These are phyloP conservation scores for Lasiommata megera DNA, from an alignment of 2,888 invertebrate genomes.

Conservation along the genomic window DNA sequence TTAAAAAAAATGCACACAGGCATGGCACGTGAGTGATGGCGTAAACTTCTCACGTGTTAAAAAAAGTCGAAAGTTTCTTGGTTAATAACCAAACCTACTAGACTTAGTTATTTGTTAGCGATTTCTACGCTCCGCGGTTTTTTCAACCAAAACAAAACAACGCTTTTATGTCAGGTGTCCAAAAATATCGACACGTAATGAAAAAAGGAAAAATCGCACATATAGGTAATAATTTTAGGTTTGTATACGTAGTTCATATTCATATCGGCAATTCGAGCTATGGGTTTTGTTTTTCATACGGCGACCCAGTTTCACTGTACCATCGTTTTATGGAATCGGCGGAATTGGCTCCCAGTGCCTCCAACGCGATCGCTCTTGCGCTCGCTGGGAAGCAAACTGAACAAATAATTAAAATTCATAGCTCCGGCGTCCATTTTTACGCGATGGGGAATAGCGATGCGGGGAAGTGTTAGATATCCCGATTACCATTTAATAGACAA, in stretches of 20 bases:
- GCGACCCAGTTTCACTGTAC: slow-evolving; percentile 20
- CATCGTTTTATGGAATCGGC: slow-evolving; percentile 27
- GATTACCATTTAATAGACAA: no score
- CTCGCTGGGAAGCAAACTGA: neutral
- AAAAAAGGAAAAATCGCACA: neutral
- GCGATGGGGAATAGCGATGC: neutral
- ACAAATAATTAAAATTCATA: neutral
- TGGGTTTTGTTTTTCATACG: slow-evolving; percentile 27
- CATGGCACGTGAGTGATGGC: no score
- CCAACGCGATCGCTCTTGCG: slow-evolving; percentile 12
- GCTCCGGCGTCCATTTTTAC: neutral
- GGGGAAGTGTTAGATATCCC: no score
- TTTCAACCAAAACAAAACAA: no score
- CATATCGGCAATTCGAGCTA: slow-evolving; percentile 15
- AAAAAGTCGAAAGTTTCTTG: no score
- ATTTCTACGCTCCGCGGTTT: no score
- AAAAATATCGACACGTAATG: no score
- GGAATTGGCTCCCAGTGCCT: slow-evolving; percentile 18
- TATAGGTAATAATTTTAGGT: neutral
- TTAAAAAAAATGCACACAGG: no score
- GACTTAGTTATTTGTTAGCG: no score
- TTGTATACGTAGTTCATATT: neutral
- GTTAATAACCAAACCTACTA: no score
- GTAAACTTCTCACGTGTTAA: no score
- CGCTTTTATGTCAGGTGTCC: no score